Evolutionary conservation across 2,888 invertebrate genomes (phyloP), one percentile per base, ranked within the genome.

Genomic region (Hypena proboscidalis): DNA sequence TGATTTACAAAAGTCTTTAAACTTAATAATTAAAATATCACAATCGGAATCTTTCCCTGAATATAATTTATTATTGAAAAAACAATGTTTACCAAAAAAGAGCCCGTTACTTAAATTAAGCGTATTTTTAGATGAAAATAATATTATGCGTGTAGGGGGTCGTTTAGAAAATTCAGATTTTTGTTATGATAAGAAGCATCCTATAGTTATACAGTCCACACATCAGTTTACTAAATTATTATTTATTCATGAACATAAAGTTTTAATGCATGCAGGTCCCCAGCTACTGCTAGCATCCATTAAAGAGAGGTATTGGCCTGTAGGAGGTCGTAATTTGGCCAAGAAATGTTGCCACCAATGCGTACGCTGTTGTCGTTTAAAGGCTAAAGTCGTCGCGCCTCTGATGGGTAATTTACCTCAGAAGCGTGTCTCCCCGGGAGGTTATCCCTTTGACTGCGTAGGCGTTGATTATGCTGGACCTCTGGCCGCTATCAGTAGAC

Each of bases 161-260:
- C n/a, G n/a, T 22, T 22, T 8, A 8, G 22, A 8, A 22, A 22
- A 22, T 22, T 22, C 15, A 15, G 30, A 9, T 17, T 9, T 31
- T 8, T 4, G 9, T n/a, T 4, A 3, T 3, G 2, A 19, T 17
- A 9, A 17, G 5, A 8, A 4, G 8, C 15, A 17, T 30, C 15
- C 8, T 30, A 15, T 8, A n/a, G n/a, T 30, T 30, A 15, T 15
- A 14, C 13, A 30, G 11, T 30, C 30, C 14, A 30, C 7, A 14
- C 30, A 30, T 15, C 8, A 11, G 2, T 30, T 30, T 14, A 14
- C 30, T 30, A 30, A 14, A 7, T 30, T 30, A 30, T 7, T 30
- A 13, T 30, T 30, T 30, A 14, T 14, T 14, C n/a, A 30, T 30
- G 30, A 30, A n/a, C 30, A 30, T 30, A 14, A 14, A 30, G 14